Base-by-base conservation (phyloP, 2,113 vertebrate species). In the Alces alces region DNA sequence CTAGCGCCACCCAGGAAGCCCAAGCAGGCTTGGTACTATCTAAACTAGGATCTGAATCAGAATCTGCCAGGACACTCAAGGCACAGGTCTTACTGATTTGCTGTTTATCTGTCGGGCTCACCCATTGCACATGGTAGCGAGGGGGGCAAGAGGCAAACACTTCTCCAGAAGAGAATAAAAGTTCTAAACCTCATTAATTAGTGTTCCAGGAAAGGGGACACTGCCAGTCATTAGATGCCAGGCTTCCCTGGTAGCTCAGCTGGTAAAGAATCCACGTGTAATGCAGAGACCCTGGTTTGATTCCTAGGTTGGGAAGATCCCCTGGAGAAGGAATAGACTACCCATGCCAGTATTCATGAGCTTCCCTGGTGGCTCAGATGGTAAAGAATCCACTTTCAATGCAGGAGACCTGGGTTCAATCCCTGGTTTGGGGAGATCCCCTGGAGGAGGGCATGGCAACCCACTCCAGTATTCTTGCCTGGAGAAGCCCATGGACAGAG, bases 1-100 rank as follows among this genome's bases (percentile, higher is more conserved):
- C n/a, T 21, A 70, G 64, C 1, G 2, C 64, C 64, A 70, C n/a
- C 64, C n/a, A 19, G 2, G 4, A 12, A 60, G 16, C 11, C 28
- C 7, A 4, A 9, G 23, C 3, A 64, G 7, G 12, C 6, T 33
- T 10, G 12, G 30, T 1, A 0, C 19, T 47, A 21, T 9, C 50
- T n/a, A 43, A 25, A 23, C 3, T 15, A 64, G 52, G 33, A 0
- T 82, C 50, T n/a, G 33, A 82, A 0, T 50, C 30, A 13, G 50
- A 36, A 14, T 47, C 13, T 11, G 2, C 30, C 25, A 54, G 86
- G 27, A n/a, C 33, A 82, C 19, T 23, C 79, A 12, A 15, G 58
- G 47, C 27, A 9, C 8, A 3, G 39, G 3, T 14, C 2, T 66
- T n/a, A 19, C 36, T n/a, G 15, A 13, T 16, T 60, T 21, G 17